Evolutionary conservation across 2,113 vertebrate species (phyloP), one percentile per base, ranked within the genome.

Genomic region (Periophthalmus modestus): DNA sequence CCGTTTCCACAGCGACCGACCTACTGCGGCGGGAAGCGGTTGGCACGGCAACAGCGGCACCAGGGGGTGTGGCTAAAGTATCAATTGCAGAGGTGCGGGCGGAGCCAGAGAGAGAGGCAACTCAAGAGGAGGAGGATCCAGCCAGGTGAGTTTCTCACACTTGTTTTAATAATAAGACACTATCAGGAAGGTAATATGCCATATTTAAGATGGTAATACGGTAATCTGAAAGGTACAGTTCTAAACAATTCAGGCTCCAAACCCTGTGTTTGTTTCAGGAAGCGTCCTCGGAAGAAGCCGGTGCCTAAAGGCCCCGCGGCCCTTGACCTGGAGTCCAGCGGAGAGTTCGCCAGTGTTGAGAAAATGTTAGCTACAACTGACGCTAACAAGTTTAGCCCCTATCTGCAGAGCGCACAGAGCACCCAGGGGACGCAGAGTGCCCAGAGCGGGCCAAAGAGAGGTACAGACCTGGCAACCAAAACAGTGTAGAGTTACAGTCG

Each of bases 301-400:
- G 52, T 14, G 6, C 57, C 70, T 47, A 91, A 83, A 68, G 92
- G 90, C 68, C 0, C 28, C 0, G 57, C 46, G 23, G 75, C 74
- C 9, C 86, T 97, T 10, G 97, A 99, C 83, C 90, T 98, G 79
- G 97, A 99, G 86, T 98, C 97, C 36, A 98, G 97, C 2, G 97
- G 96, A 0, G 98, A 99, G 89, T 98, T 99, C n/a, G 96, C 98
- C 80, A 99, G 97, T 77, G 95, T 99, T 34, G 98, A 99, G 80
- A 97, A 97, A 90, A 99, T 99, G 96, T 85, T 99, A 14, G 98
- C 97, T 72, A 98, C 96, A 57, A 98, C 97, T 0, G 96, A 98
- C 80, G 87, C 97, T 82, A 98, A 98, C 90, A 96, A 97, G 88
- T 99, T 99, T 84, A 98, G 95, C 82, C 94, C 95, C 0, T 98